phyloP scores from a whole-genome alignment of 2,797 vertebrate genomes.

The Premnoplex brunnescens region DNA sequence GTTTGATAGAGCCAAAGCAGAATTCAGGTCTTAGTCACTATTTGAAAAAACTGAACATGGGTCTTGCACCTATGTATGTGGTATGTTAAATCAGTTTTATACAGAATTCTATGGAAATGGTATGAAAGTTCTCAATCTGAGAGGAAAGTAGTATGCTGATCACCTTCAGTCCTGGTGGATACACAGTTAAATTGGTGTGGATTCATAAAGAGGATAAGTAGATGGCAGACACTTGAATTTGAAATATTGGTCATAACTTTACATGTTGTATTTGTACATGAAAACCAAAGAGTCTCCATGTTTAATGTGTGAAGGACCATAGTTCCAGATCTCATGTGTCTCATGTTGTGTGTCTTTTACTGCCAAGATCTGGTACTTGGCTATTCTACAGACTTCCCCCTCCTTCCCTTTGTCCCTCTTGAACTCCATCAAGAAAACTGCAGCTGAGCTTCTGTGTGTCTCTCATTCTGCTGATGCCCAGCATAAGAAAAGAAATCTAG shows the following conservation, averaged over 20 bases:
- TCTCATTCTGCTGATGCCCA: not conserved
- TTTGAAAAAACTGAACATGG: not conserved
- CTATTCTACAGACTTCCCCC: not conserved
- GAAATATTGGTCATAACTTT: not conserved
- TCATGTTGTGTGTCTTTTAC: fast-evolving
- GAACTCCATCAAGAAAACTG: not conserved
- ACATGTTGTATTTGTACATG: not conserved
- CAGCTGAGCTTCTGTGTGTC: not conserved
- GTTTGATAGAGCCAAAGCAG: not conserved
- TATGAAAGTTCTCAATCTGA: not conserved
- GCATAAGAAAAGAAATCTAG: not conserved
- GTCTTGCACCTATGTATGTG: not conserved
- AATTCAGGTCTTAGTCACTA: not conserved
- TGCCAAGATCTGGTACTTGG: not conserved
- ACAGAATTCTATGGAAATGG: not conserved
- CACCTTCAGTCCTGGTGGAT: not conserved
- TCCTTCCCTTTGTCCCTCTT: not conserved
- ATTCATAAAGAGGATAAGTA: not conserved
- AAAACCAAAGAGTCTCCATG: not conserved
- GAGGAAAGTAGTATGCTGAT: not conserved
- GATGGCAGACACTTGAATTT: not conserved
- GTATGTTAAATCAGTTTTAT: not conserved
- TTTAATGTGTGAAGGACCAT: not conserved
- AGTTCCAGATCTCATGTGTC: not conserved
- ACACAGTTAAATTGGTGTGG: not conserved